Evolutionary conservation across 2,888 invertebrate genomes (phyloP).

Genomic region (Cloeon dipterum): DNA sequence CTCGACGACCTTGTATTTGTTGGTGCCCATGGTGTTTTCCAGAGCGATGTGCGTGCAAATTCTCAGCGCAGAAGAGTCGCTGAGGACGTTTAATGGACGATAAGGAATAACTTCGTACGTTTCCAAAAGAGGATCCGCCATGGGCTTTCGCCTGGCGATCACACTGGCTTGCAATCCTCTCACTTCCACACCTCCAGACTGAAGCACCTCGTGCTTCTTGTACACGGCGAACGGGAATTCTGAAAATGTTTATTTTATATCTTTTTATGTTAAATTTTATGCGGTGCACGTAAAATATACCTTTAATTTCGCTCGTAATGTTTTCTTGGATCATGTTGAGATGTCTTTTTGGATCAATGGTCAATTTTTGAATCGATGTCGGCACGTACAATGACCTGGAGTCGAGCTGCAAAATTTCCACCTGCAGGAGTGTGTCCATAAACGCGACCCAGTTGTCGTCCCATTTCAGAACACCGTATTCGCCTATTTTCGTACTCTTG

Average conservation of each 20-base stretch:
- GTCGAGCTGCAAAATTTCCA: constrained; percentile 18
- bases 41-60: constrained; percentile 41
- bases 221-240: too few relatives aligned
- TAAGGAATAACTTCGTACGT: constrained; percentile 49
- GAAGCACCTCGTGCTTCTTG: constrained; percentile 23
- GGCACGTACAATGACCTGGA: constrained; percentile 20
- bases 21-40: constrained; percentile 40
- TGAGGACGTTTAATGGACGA: constrained; percentile 9
- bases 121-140: constrained; percentile 55
- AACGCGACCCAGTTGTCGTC: constrained; percentile 30
- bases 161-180: constrained; percentile 52
- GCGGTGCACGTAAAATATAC: too few relatives aligned
- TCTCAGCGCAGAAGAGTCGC: constrained; percentile 27
- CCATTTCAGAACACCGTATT: constrained; percentile 22
- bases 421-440: constrained; percentile 30
- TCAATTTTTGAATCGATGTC: constrained; percentile 20
- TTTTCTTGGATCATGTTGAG: not conserved
- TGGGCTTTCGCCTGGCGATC: constrained; percentile 40
- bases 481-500: too few relatives aligned
- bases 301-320: too few relatives aligned
- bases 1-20: constrained; percentile 36
- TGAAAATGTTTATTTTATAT: too few relatives aligned
- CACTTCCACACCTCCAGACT: constrained; percentile 54
- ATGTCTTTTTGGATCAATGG: constrained; percentile 20
- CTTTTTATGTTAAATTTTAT: too few relatives aligned